Percentiles rank a stretch among this genome's conserved stretches.
phyloP scores from a whole-genome alignment of 2,113 vertebrate genomes.

The Rousettus leschenaultii region DNA sequence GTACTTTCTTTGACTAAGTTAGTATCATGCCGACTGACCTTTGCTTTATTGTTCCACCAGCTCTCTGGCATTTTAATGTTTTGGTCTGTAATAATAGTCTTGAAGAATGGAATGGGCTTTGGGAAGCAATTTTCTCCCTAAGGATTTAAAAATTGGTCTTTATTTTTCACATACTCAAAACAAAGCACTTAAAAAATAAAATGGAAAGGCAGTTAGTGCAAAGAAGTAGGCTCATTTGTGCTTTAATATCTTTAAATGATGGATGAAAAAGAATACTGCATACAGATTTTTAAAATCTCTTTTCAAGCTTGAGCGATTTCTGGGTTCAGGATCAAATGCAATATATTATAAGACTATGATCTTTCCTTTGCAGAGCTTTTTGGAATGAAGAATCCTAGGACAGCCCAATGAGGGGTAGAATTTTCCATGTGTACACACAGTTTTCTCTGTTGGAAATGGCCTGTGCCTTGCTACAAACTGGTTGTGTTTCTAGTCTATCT shows the following conservation, averaged over 20 bases:
- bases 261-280: background rate
- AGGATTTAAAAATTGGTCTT: conserved; percentile 62
- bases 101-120: conserved; percentile 52
- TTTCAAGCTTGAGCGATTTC: background rate
- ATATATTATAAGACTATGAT: background rate
- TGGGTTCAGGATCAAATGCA: background rate
- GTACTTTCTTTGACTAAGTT: conserved; percentile 54
- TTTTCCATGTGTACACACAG: background rate
- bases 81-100: conserved; percentile 32
- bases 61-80: conserved; percentile 45
- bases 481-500: background rate
- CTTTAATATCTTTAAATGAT: background rate
- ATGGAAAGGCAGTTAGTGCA: background rate
- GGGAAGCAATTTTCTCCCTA: conserved; percentile 43
- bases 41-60: background rate
- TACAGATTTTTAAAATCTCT: background rate
- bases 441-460: background rate
- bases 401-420: background rate
- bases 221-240: background rate
- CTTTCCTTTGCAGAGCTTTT: background rate
- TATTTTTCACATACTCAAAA: conserved; percentile 49
- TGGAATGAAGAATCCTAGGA: background rate
- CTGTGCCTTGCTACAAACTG: background rate
- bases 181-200: conserved; percentile 48
- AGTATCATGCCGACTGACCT: conserved; percentile 58